phyloP scores from a whole-genome alignment of 2,797 vertebrate genomes.

The Leptatherina wallacei region DNA sequence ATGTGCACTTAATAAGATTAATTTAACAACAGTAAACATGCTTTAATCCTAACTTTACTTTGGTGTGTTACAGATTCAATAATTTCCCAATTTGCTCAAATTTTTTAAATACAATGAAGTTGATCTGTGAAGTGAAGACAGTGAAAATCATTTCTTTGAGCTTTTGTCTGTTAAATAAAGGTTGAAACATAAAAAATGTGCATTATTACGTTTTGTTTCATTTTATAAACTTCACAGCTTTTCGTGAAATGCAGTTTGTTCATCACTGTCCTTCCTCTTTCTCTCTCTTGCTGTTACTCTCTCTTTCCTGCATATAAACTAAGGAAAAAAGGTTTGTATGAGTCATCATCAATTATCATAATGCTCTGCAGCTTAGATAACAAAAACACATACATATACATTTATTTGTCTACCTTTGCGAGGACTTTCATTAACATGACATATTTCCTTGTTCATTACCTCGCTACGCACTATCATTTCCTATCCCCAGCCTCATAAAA shows the following conservation, averaged over 20 bases:
- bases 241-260: not conserved
- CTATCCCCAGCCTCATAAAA: not conserved
- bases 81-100: not conserved
- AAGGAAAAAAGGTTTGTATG: conserved; percentile 53
- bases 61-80: too few relatives aligned
- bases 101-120: not conserved
- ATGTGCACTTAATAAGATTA: too few relatives aligned
- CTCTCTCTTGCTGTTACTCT: not conserved
- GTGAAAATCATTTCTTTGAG: not conserved
- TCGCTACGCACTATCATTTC: not conserved
- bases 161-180: not conserved
- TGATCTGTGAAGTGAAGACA: not conserved
- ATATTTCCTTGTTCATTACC: not conserved
- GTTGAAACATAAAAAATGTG: not conserved
- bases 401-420: not conserved
- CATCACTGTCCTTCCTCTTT: not conserved
- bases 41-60: too few relatives aligned
- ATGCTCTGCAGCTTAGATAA: conserved; percentile 42
- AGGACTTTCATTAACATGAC: not conserved
- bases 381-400: conserved; percentile 14
- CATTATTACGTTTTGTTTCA: not conserved
- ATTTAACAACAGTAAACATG: too few relatives aligned
- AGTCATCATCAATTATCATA: conserved; percentile 64
- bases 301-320: conserved; percentile 37
- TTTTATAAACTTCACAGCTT: not conserved